Conservation (phyloP, 2,797 vertebrate species). For the Synanceia verrucosa region DNA sequence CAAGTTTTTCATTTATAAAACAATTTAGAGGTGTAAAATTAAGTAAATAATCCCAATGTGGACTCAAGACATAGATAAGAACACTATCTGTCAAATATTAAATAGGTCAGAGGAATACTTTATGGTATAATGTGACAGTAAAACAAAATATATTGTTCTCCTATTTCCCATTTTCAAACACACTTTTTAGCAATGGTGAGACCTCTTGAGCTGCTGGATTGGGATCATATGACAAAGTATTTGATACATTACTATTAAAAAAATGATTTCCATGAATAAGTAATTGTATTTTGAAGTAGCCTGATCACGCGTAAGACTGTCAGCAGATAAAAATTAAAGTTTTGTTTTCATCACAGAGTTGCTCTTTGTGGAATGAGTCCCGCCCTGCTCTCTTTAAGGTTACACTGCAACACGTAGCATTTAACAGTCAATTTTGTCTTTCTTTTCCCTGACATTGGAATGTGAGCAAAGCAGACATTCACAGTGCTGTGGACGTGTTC, state of each 20-base stretch:
- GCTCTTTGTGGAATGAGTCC: conserved; percentile 2
- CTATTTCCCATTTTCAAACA: not conserved
- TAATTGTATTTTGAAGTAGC: not conserved
- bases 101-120: not conserved
- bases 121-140: not conserved
- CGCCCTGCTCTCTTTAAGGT: conserved; percentile 15
- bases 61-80: not conserved
- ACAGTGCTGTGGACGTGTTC: conserved; percentile 69
- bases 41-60: not conserved
- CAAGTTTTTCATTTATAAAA: not conserved
- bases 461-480: conserved; percentile 59
- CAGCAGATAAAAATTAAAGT: not conserved
- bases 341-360: conserved; percentile 5
- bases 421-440: conserved; percentile 50
- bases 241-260: not conserved
- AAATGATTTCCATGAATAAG: not conserved
- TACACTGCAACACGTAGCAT: conserved; percentile 29
- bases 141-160: not conserved
- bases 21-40: not conserved
- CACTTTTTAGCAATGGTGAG: not conserved
- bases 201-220: not conserved
- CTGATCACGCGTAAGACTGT: not conserved
- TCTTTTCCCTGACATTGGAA: conserved; percentile 71
- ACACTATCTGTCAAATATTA: not conserved
- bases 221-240: not conserved